Percentiles rank a stretch among this genome's conserved stretches.
phyloP scores from a whole-genome alignment of 1,140 invertebrate genomes.

The Hestina assimilis region DNA sequence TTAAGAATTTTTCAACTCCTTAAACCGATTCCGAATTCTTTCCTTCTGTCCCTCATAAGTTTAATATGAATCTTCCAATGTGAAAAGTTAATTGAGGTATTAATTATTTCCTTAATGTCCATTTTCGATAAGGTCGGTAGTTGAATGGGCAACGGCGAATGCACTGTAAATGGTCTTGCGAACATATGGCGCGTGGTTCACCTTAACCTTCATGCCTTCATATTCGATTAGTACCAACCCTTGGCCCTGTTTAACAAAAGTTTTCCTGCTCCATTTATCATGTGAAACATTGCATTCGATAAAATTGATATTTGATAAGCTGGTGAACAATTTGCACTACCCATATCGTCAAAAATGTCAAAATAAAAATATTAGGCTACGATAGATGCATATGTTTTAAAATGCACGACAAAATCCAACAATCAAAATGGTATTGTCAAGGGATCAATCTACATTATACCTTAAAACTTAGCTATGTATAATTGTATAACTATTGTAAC shows the following conservation, averaged over 20 bases:
- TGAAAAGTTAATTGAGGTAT: constrained; percentile 10
- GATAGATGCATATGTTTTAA: too few species aligned
- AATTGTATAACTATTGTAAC: too few species aligned
- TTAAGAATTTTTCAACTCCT: constrained; percentile 6
- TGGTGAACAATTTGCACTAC: too few species aligned
- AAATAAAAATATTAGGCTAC: too few species aligned
- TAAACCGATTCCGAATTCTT: neutral
- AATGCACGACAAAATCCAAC: too few species aligned
- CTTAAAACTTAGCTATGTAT: too few species aligned
- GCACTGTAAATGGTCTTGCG: constrained; percentile 16
- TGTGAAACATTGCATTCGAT: neutral
- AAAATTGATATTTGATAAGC: too few species aligned
- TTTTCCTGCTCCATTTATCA: constrained; percentile 18
- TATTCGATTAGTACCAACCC: constrained; percentile 20
- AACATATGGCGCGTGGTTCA: constrained; percentile 32
- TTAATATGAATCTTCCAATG: constrained; percentile 1
- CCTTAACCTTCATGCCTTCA: constrained; percentile 28
- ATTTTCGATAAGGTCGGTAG: constrained; percentile 16
- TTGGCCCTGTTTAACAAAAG: constrained; percentile 26
- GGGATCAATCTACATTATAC: too few species aligned
- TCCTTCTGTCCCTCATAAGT: neutral
- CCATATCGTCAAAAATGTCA: too few species aligned
- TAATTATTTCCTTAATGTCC: constrained; percentile 16
- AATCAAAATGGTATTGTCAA: too few species aligned
- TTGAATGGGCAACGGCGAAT: constrained; percentile 27